These are phyloP conservation scores for Podarcis cretensis DNA, from an alignment of 2,113 vertebrate species.

Conservation along the genomic window DNA sequence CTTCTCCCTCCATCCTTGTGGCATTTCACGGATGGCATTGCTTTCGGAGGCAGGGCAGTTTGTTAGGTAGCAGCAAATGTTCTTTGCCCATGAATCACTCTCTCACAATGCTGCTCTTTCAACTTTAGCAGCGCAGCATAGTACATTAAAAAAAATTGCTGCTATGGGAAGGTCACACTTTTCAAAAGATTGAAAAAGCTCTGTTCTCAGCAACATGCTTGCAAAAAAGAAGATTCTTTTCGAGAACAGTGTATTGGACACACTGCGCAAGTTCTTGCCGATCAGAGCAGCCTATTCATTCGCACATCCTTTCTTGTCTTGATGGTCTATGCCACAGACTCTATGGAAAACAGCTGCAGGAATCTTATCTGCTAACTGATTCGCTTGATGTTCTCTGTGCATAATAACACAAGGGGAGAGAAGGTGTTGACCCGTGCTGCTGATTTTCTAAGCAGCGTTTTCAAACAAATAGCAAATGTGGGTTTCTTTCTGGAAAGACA, in stretches of 20 bases:
- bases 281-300: not conserved
- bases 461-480: not conserved
- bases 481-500: not conserved
- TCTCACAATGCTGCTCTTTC: not conserved
- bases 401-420: constrained; percentile 18
- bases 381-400: constrained; percentile 25
- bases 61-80: not conserved
- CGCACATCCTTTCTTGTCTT: not conserved
- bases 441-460: not conserved
- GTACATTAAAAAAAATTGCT: constrained; percentile 6
- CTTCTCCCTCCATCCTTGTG: constrained; percentile 38
- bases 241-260: accelerated
- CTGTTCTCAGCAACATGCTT: not conserved
- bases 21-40: constrained; percentile 44
- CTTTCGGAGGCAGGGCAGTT: constrained; percentile 29
- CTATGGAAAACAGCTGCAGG: constrained; percentile 27
- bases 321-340: not conserved
- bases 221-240: not conserved
- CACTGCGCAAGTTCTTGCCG: not conserved
- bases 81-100: constrained; percentile 1
- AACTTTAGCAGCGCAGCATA: not conserved
- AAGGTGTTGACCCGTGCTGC: not conserved
- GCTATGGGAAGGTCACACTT: constrained; percentile 27
- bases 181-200: constrained; percentile 13
- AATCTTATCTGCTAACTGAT: constrained; percentile 34